A percentile compares a stretch with the other conserved stretches of the same genome.
Conservation (phyloP, 2,113 vertebrate species). For the Scolopax mira region DNA sequence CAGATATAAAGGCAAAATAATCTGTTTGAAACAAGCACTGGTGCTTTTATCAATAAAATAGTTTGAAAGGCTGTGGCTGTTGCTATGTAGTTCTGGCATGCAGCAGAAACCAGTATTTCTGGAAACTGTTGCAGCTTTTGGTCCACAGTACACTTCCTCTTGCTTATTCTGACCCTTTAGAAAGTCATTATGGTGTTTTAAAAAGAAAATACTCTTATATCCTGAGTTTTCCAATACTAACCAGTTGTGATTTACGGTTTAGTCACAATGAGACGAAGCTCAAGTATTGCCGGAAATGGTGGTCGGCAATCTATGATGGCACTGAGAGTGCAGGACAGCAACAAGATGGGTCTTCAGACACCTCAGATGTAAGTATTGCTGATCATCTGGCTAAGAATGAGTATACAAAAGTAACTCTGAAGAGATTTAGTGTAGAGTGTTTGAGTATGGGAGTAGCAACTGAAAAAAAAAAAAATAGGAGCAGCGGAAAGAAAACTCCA, state of each 20-base stretch:
- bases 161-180: background rate
- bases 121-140: background rate
- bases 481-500: background rate
- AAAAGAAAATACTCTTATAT: background rate
- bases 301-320: conserved; percentile 82
- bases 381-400: background rate
- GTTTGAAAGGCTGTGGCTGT: background rate
- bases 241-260: background rate
- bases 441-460: background rate
- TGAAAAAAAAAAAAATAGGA: background rate
- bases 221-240: background rate
- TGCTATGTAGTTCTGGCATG: background rate
- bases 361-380: conserved; percentile 82
- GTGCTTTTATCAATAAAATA: background rate
- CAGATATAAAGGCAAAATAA: background rate
- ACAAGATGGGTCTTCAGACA: conserved; percentile 86
- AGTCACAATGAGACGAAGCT: conserved; percentile 76
- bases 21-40: background rate
- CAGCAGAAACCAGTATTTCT: background rate
- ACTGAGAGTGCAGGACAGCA: conserved; percentile 83
- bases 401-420: background rate
- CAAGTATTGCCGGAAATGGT: conserved; percentile 66
- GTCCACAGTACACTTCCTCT: background rate
- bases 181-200: background rate
- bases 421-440: background rate